Conservation (phyloP, 2,797 vertebrate genomes). For the Neoniphon sammara region DNA sequence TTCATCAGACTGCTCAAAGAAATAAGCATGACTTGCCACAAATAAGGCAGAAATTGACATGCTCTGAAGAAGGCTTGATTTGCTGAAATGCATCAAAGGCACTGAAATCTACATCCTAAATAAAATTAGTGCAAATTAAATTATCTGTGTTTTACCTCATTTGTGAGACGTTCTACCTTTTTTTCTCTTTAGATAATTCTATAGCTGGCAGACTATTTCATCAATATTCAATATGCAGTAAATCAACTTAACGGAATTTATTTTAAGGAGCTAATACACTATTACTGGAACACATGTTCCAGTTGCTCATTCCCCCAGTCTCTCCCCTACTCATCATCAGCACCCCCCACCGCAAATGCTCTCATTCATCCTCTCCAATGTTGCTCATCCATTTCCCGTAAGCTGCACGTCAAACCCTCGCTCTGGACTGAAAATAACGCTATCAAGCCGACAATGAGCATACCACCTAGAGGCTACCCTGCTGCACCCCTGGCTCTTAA, state of each 20-base stretch:
- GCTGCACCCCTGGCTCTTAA: neutral
- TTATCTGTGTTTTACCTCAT: neutral
- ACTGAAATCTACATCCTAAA: too few species aligned
- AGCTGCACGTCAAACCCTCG: constrained; percentile 58
- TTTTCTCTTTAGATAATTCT: neutral
- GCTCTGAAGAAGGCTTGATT: neutral
- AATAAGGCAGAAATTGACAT: neutral
- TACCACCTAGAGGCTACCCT: constrained; percentile 31
- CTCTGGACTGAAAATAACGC: constrained; percentile 67
- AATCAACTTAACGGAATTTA: neutral
- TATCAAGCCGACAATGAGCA: constrained; percentile 60
- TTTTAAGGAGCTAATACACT: neutral
- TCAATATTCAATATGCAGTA: neutral
- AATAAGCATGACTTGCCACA: neutral
- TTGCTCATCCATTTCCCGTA: constrained; percentile 78
- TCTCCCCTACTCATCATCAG: constrained; percentile 15
- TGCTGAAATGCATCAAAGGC: neutral
- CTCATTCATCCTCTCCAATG: constrained; percentile 56
- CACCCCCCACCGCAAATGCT: constrained; percentile 4
- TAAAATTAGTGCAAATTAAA: neutral
- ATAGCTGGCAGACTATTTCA: neutral
- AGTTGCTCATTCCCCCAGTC: neutral
- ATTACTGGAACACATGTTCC: constrained; percentile 6
- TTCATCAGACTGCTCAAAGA: neutral
- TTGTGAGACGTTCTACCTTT: neutral